Base-by-base conservation (phyloP, 2,888 invertebrate species). In the Drosophila pseudotakahashii region DNA sequence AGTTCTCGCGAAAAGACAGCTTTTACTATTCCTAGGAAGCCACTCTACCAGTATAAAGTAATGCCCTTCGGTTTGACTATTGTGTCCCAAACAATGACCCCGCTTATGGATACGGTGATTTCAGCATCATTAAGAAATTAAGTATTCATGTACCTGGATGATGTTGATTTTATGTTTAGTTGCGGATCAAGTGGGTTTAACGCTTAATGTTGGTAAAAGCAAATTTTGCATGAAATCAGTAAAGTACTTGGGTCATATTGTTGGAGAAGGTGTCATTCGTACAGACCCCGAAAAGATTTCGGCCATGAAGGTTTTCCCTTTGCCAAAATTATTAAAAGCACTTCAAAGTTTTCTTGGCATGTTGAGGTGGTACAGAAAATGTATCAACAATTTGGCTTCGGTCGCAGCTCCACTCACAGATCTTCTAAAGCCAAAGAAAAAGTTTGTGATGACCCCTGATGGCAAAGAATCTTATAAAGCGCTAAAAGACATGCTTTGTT, bases 1-100 rank as follows among this genome's bases (percentile, higher is more conserved):
- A n/a, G 7, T 37, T 37, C n/a, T n/a, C 37, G 37, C 37, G 37
- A 48, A 14, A 48, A 48, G 16, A 48, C 47, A 1, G 47, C 47
- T 6, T 48, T 48, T 3, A 48, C 16, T 0, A 48, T 48, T 16
- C 48, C 48, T 1, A 14, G 32, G 2, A 48, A 48, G 3, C 16
- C 48, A 3, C 32, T 32, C 3, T 32, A 48, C 11, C 32, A 48
- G 11, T 32, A 48, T 9, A 48, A 48, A 14, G 32, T 16, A 1
- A 48, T 48, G 48, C 32, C 16, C 3, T 48, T 48, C 7, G 48
- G 32, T 3, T n/a, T 16, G 2, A 48, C 32, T 1, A 32, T 32
- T 32, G 30, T 30, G 3, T 45, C 41, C 13, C 44, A 45, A 23
- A 45, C 44, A 5, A 45, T 37, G 37, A 37, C n/a, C 13, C 37